Evolutionary conservation across 2,113 vertebrate genomes (phyloP).

Genomic region (Isichthys henryi): DNA sequence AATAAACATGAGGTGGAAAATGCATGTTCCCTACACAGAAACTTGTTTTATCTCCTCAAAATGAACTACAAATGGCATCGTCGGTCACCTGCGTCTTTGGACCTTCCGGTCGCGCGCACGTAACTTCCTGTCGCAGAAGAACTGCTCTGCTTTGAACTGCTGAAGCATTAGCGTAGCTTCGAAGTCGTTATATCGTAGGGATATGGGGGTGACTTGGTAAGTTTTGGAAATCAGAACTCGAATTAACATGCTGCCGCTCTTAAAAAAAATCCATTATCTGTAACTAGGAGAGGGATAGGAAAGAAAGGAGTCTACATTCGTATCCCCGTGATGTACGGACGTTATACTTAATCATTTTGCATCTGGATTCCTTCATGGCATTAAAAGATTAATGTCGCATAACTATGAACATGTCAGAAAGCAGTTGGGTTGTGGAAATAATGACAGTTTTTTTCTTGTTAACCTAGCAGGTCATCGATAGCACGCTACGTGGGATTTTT

Average conservation of each 20-base stretch:
- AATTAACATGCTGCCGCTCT: no score
- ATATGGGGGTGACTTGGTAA: conserved; percentile 67
- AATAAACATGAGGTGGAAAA: not conserved
- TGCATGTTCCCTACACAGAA: not conserved
- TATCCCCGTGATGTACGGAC: not conserved
- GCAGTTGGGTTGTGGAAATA: not conserved
- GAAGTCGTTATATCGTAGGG: not conserved
- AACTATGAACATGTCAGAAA: not conserved
- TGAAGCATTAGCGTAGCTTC: not conserved
- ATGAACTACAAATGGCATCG: not conserved
- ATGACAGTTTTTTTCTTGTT: not conserved
- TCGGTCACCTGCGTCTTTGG: not conserved
- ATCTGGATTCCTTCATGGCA: not conserved
- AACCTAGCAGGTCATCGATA: not conserved
- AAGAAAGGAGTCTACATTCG: not conserved
- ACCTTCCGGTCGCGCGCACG: not conserved
- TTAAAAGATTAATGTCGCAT: not conserved
- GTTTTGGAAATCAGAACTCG: conserved; percentile 7
- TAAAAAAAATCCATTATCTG: not conserved
- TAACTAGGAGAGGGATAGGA: not conserved
- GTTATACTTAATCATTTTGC: not conserved
- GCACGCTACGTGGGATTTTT: not conserved
- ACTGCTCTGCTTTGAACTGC: not conserved
- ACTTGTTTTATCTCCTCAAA: not conserved
- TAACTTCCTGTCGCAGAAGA: not conserved